Evolutionary conservation across 2,113 vertebrate genomes (phyloP).

Genomic region (Leucopternis melanops): DNA sequence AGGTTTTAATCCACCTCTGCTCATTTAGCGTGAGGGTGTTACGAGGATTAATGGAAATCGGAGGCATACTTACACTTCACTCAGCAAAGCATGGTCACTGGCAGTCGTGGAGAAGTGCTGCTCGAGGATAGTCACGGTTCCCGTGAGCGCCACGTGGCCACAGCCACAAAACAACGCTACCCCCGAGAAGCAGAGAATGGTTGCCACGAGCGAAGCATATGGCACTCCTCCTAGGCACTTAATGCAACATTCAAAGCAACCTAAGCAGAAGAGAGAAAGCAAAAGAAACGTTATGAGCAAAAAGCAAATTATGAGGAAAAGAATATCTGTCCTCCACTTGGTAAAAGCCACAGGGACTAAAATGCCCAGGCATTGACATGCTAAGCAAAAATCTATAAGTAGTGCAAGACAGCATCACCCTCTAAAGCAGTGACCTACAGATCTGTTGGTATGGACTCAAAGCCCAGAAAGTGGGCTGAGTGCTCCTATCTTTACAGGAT

Average conservation of each 20-base stretch:
- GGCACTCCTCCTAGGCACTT: constrained; percentile 98
- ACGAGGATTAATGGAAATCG: neutral
- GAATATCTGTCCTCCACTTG: neutral
- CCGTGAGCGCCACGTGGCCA: constrained; percentile 91
- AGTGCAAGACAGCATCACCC: constrained; percentile 33
- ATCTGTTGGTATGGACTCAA: neutral
- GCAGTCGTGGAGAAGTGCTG: constrained; percentile 87
- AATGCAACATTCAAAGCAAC: constrained; percentile 99
- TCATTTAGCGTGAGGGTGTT: neutral
- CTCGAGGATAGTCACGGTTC: constrained; percentile 88
- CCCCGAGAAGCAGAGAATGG: constrained; percentile 97
- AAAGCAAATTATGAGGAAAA: constrained; percentile 32
- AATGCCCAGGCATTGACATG: neutral
- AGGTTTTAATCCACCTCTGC: neutral
- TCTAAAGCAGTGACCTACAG: constrained; percentile 32
- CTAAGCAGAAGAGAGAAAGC: constrained; percentile 69
- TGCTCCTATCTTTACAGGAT: neutral
- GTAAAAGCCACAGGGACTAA: constrained; percentile 7
- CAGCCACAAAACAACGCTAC: constrained; percentile 97
- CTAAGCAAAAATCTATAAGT: constrained; percentile 42
- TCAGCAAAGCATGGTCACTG: constrained; percentile 87
- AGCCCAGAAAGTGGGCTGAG: constrained; percentile 13
- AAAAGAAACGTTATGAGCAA: neutral
- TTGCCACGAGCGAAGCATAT: constrained; percentile 95
- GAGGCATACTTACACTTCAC: constrained; percentile 84